phyloP scores from a whole-genome alignment of 92 coral and sea anemone genomes.

The Actinernus sp. region DNA sequence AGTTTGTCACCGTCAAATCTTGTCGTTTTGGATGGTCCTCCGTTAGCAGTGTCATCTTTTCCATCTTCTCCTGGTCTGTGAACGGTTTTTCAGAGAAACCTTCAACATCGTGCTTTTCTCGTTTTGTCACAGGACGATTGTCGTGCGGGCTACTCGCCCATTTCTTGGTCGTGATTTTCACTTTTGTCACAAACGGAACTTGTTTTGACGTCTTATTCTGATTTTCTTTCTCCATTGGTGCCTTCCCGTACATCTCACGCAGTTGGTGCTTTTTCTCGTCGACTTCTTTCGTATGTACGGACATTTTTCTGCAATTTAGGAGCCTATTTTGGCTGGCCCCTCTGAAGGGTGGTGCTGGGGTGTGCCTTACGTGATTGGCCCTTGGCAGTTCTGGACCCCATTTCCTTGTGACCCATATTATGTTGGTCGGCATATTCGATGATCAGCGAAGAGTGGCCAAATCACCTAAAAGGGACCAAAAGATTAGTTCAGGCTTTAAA shows the following conservation, averaged over 20 bases:
- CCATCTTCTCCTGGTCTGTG: too few species aligned
- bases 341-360: background rate
- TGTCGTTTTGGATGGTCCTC: too few species aligned
- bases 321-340: slow-evolving; percentile 3
- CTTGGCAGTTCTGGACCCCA: too few species aligned
- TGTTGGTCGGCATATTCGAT: slow-evolving; percentile 3
- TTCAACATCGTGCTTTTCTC: too few species aligned
- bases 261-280: background rate
- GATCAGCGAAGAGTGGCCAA: too few species aligned
- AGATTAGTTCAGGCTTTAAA: too few species aligned
- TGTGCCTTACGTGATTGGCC: background rate
- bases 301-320: slow-evolving; percentile 1
- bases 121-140: too few species aligned
- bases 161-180: slow-evolving; percentile 61
- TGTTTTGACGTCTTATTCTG: slow-evolving; percentile 54
- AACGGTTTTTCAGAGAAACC: too few species aligned
- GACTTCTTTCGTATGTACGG: background rate
- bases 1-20: too few species aligned
- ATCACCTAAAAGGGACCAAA: too few species aligned
- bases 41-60: too few species aligned
- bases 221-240: background rate
- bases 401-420: background rate
- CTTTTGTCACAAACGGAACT: slow-evolving; percentile 75
- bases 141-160: too few species aligned
- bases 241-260: background rate